Conservation (phyloP, 2,113 vertebrate genomes). For the Tiliqua scincoides region DNA sequence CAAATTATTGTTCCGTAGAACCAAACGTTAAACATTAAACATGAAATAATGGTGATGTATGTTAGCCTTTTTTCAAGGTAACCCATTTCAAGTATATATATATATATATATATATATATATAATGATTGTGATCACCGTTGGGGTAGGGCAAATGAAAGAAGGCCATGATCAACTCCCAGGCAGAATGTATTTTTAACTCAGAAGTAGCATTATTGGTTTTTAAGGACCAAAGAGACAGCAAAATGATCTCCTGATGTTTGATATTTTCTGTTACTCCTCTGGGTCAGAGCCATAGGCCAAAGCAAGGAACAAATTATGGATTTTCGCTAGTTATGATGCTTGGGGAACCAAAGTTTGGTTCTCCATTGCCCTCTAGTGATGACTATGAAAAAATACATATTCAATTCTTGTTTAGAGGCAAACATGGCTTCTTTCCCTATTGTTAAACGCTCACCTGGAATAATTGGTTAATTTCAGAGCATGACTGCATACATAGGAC, state of each 20-base stretch:
- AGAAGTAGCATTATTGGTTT: neutral
- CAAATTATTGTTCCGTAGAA: neutral
- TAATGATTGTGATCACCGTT: neutral
- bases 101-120: neutral
- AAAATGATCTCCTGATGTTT: constrained; percentile 24
- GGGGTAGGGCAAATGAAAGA: neutral
- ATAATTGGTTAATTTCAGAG: neutral
- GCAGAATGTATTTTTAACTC: neutral
- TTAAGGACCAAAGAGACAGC: constrained; percentile 31
- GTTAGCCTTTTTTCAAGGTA: rapidly evolving
- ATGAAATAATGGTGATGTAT: too few species aligned
- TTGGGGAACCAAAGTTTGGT: constrained; percentile 31
- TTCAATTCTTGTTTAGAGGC: rapidly evolving
- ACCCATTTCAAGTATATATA: neutral
- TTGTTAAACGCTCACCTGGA: neutral
- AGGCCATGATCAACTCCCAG: neutral
- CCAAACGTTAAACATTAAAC: neutral
- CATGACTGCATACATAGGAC: neutral
- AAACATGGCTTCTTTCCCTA: neutral
- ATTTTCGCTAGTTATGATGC: rapidly evolving
- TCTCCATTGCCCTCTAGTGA: constrained; percentile 76
- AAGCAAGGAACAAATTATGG: constrained; percentile 3
- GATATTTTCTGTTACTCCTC: constrained; percentile 26
- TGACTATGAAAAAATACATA: constrained; percentile 5
- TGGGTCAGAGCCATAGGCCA: constrained; percentile 1